Conservation (phyloP, 2,888 invertebrate genomes). For the Chymomyza fuscimana region DNA sequence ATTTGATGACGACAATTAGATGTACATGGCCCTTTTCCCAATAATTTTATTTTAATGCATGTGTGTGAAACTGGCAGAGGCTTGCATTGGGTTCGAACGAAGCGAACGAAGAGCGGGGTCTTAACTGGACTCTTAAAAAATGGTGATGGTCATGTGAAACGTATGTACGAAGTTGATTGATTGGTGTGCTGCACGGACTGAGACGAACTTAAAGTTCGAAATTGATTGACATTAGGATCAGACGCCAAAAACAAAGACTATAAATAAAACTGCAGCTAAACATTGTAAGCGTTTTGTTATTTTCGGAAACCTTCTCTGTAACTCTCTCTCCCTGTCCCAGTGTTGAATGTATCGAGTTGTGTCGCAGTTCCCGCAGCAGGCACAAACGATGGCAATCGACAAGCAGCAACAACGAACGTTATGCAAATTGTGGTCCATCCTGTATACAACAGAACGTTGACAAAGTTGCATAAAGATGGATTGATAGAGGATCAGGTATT, state of each 20-base stretch:
- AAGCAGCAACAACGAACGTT: conserved; percentile 73
- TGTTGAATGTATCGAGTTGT: conserved; percentile 32
- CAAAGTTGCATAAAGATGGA: conserved; percentile 18
- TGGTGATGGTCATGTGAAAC: neutral
- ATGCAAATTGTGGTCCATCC: conserved; percentile 45
- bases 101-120: conserved; percentile 68
- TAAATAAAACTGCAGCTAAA: neutral
- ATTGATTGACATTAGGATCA: conserved; percentile 23
- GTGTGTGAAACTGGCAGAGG: conserved; percentile 73
- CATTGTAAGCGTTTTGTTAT: neutral
- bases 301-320: neutral
- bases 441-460: conserved; percentile 52
- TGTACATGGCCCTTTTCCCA: neutral
- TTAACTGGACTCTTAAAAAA: neutral
- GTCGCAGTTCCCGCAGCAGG: conserved; percentile 57
- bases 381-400: conserved; percentile 71
- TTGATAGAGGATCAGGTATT: conserved; percentile 22
- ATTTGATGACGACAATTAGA: neutral
- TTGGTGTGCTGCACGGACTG: conserved; percentile 18
- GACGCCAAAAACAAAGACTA: conserved; percentile 36
- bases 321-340: conserved; percentile 17
- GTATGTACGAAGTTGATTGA: conserved; percentile 30
- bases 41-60: conserved; percentile 9
- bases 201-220: conserved; percentile 47
- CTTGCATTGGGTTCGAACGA: conserved; percentile 69